Evolutionary conservation across 2,888 invertebrate genomes (phyloP), one percentile per base, ranked within the genome.

Genomic region (Aquatica leii): DNA sequence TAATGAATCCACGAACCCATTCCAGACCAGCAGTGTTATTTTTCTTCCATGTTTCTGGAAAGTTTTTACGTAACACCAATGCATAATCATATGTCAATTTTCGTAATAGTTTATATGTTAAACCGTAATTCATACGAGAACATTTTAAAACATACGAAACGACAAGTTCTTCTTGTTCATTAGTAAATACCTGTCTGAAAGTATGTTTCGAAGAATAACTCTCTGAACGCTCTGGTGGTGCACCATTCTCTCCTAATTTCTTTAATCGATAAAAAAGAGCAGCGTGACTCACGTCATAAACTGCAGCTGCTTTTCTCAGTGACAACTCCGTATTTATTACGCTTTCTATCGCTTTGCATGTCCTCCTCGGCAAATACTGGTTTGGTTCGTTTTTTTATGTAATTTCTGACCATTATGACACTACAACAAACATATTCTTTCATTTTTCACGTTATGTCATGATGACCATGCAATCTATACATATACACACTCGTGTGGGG

Each of bases 81-180:
- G 59, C 20, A 61, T 52, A 67, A 20, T 61, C 57, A 31, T 61
- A 65, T 9, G 64, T 64, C 9, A 65, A 53, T 62, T 51, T 58
- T 57, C 59, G 35, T 5, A 51, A 24, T 57, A 65, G 53, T 8
- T 12, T 24, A n/a, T 34, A 59, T 53, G 71, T 73, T 34, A 71
- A 52, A 9, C 73, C 73, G 67, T 70, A 67, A 52, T 71, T 69
- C 68, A 73, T 71, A 56, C 69, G 71, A 9, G 71, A 71, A n/a
- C 65, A 62, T 17, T 49, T 46, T 21, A 67, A n/a, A 18, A 69
- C 46, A 60, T 75, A 73, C 17, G 68, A 40, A 31, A 59, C 54
- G 35, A 71, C 48, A 14, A 64, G 34, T 35, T 50, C 43, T 50
- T 71, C 71, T 66, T 70, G 58, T 48, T 60, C 59, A 15, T 51